phyloP scores from a whole-genome alignment of 2,113 vertebrate species.

The Hyaena hyaena region DNA sequence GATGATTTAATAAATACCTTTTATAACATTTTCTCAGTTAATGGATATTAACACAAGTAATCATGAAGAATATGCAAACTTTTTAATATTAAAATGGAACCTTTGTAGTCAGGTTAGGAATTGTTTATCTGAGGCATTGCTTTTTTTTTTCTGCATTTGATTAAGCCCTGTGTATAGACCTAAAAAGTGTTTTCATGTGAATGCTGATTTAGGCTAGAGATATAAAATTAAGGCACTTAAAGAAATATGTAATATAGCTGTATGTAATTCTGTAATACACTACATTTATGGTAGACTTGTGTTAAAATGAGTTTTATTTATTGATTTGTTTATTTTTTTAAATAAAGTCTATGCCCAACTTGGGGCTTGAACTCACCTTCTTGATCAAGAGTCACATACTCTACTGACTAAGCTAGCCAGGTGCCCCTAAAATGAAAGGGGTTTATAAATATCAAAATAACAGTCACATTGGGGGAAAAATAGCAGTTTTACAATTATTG shows the following conservation, averaged over 20 bases:
- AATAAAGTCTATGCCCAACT: background rate
- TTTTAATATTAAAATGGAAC: conserved; percentile 28
- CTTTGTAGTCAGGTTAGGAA: conserved; percentile 1
- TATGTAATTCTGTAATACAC: background rate
- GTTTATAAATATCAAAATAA: background rate
- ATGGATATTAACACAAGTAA: background rate
- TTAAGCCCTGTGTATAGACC: background rate
- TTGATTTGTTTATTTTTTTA: background rate
- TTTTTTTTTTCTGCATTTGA: background rate
- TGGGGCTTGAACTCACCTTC: background rate
- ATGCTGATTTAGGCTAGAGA: background rate
- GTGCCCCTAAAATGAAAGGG: background rate
- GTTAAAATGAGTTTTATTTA: background rate
- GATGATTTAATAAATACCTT: background rate
- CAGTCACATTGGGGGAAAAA: background rate
- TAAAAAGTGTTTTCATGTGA: background rate
- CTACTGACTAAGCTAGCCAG: background rate
- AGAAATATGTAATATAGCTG: background rate
- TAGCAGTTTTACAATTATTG: background rate
- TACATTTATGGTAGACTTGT: background rate
- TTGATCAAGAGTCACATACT: background rate
- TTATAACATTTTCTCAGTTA: background rate
- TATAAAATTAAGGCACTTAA: conserved; percentile 18
- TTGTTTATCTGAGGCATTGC: background rate
- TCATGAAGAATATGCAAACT: background rate